Evolutionary conservation across 1,140 invertebrate genomes (phyloP).

Genomic region (Euglossa dilemma): DNA sequence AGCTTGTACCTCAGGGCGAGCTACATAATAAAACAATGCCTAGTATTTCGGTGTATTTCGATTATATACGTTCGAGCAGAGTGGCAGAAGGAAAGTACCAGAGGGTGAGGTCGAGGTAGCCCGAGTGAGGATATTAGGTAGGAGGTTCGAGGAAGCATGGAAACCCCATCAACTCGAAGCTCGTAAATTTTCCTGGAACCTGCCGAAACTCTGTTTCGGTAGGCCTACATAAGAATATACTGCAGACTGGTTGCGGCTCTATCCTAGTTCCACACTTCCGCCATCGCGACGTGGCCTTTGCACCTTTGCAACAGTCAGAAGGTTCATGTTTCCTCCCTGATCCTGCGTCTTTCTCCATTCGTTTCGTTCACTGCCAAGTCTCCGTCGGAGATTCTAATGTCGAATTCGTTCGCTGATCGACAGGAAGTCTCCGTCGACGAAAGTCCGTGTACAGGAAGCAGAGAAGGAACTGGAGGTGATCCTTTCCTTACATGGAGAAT

Average conservation of each 20-base stretch:
- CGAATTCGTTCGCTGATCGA: not conserved
- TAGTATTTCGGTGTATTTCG: constrained; percentile 35
- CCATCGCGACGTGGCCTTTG: not conserved
- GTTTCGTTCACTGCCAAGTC: constrained; percentile 29
- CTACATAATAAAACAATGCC: constrained; percentile 29
- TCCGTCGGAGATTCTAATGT: constrained; percentile 27
- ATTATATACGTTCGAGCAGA: constrained; percentile 20
- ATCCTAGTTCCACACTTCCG: constrained; percentile 52
- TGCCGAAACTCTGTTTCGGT: constrained; percentile 73
- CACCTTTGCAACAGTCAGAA: not conserved
- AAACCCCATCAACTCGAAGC: constrained; percentile 77
- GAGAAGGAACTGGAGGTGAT: not conserved
- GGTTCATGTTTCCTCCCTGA: not conserved
- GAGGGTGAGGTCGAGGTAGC: constrained; percentile 37
- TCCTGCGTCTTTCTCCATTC: constrained; percentile 16
- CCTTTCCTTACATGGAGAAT: no score
- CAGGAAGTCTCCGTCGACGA: not conserved
- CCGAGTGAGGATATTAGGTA: constrained; percentile 78
- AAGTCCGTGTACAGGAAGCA: not conserved
- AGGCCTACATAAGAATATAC: constrained; percentile 78
- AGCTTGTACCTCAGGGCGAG: not conserved
- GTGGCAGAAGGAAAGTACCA: not conserved
- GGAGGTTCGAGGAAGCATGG: constrained; percentile 70
- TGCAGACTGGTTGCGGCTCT: constrained; percentile 60
- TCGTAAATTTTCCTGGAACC: constrained; percentile 77